These are phyloP conservation scores for Neotragus pygmaeus DNA, from an alignment of 2,113 vertebrate genomes.

Conservation along the genomic window DNA sequence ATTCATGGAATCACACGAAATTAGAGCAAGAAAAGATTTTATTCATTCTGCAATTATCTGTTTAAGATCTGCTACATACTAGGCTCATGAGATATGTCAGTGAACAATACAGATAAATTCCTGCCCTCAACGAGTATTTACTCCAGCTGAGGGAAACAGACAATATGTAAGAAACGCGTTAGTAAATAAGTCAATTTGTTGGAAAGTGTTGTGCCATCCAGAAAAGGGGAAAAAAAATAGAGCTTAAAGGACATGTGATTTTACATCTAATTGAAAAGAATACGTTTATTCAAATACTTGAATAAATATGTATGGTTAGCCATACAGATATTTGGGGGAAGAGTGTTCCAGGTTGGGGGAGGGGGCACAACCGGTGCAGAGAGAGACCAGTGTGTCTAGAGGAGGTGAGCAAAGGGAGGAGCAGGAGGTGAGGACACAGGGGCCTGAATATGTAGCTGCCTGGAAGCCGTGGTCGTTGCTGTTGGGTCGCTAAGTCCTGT, in stretches of 20 bases:
- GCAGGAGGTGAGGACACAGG: background rate
- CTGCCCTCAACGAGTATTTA: background rate
- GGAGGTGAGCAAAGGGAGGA: background rate
- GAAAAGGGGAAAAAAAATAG: background rate
- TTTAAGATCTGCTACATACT: background rate
- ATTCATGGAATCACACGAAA: background rate
- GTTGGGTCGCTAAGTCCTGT: background rate
- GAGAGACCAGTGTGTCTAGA: background rate
- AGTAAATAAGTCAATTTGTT: background rate
- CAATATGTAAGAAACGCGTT: background rate
- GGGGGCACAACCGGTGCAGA: background rate
- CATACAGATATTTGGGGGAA: background rate
- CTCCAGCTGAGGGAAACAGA: background rate
- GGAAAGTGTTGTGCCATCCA: background rate
- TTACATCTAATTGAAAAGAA: background rate
- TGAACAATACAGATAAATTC: background rate
- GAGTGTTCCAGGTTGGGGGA: background rate
- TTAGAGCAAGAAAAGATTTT: background rate
- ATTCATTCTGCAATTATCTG: background rate
- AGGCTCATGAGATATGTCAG: background rate
- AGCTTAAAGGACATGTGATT: background rate
- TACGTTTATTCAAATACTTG: background rate
- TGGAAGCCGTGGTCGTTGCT: background rate
- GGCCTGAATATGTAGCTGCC: no score
- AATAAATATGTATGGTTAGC: background rate